A percentile compares a stretch with the other conserved stretches of the same genome.
Evolutionary conservation across 2,888 invertebrate species (phyloP).

Genomic region (Sepiola atlantica): DNA sequence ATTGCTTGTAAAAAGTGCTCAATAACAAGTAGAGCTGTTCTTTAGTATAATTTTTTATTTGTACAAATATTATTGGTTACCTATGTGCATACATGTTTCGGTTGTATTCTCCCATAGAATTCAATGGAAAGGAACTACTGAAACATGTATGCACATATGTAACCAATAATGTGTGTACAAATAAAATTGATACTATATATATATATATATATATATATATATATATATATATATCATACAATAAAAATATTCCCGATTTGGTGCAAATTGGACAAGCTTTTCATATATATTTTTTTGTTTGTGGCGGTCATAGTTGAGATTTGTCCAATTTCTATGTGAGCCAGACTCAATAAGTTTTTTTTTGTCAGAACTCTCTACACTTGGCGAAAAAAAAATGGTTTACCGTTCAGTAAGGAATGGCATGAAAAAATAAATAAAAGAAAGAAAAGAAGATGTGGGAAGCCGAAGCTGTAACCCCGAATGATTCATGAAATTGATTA

Average conservation of each 20-base stretch:
- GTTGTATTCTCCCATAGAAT: too few species aligned
- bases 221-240: background rate
- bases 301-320: background rate
- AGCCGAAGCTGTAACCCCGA: background rate
- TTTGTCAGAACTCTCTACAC: background rate
- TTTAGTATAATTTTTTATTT: too few species aligned
- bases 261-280: background rate
- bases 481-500: conserved; percentile 3
- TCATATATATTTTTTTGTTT: background rate
- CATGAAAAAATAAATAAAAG: background rate
- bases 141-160: too few species aligned
- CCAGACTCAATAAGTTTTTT: background rate
- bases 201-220: too few species aligned
- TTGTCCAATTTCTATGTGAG: background rate
- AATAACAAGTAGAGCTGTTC: too few species aligned
- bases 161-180: too few species aligned
- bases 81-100: too few species aligned
- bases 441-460: background rate
- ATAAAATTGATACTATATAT: too few species aligned
- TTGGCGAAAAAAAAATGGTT: background rate
- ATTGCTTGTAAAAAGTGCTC: too few species aligned
- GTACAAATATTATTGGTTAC: too few species aligned
- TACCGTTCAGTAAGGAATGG: background rate
- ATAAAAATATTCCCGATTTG: background rate
- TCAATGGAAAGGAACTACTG: too few species aligned